These are phyloP conservation scores for Hypena proboscidalis DNA, from an alignment of 2,888 invertebrate genomes.

Conservation along the genomic window DNA sequence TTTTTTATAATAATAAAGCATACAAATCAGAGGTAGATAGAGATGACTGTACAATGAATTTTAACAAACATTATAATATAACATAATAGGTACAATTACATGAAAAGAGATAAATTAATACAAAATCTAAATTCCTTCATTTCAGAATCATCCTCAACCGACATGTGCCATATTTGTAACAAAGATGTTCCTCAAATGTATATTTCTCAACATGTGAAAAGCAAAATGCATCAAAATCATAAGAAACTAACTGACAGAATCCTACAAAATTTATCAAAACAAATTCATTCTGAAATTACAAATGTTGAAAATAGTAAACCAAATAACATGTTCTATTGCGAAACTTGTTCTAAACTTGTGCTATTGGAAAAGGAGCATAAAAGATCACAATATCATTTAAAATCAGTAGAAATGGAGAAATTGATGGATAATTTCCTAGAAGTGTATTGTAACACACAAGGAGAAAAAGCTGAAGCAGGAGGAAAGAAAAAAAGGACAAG, in stretches of 20 bases:
- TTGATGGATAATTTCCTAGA: conserved; percentile 14
- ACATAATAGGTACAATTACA: too few species aligned
- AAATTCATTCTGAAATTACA: conserved; percentile 20
- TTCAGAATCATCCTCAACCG: conserved; percentile 28
- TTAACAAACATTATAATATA: too few species aligned
- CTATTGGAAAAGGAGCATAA: conserved; percentile 13
- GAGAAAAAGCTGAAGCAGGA: too few species aligned
- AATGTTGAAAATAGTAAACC: not conserved
- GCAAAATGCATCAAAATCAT: conserved; percentile 43
- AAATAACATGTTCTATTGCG: conserved; percentile 11
- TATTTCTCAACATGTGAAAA: conserved; percentile 40
- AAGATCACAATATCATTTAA: conserved; percentile 7
- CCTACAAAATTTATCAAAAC: conserved; percentile 38
- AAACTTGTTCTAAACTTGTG: conserved; percentile 18
- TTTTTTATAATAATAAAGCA: too few species aligned
- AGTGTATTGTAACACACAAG: conserved; percentile 1
- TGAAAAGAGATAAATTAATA: too few species aligned
- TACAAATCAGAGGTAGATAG: too few species aligned
- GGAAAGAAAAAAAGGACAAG: too few species aligned
- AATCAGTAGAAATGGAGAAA: not conserved
- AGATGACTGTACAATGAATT: too few species aligned
- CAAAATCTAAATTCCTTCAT: conserved; percentile 4
- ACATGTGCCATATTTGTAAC: conserved; percentile 51
- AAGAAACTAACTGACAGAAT: conserved; percentile 43
- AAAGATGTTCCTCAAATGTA: conserved; percentile 45